A percentile compares a stretch with the other conserved stretches of the same genome.
These are phyloP conservation scores for Nowickia ferox DNA, from an alignment of 2,888 invertebrate genomes.

Conservation along the genomic window DNA sequence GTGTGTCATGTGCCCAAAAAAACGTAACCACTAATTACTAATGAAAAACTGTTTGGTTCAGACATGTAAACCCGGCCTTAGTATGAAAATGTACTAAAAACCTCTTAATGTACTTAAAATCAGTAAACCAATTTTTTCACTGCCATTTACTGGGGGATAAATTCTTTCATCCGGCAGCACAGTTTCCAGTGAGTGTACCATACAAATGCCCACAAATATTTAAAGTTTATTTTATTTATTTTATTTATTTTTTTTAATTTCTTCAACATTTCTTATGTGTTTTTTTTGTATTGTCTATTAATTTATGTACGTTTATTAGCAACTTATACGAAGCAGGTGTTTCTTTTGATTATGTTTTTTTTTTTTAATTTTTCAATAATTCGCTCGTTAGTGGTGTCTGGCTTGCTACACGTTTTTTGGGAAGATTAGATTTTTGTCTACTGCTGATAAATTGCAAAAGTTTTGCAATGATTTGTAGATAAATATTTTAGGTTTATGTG, in stretches of 20 bases:
- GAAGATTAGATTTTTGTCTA: constrained; percentile 58
- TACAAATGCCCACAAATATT: constrained; percentile 31
- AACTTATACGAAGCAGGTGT: constrained; percentile 63
- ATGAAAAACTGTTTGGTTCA: too few relatives aligned
- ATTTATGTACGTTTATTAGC: constrained; percentile 69
- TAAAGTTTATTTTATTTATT: not conserved
- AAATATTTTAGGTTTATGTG: constrained; percentile 12
- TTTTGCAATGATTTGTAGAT: constrained; percentile 65
- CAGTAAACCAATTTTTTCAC: too few relatives aligned
- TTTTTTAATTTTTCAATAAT: constrained; percentile 27
- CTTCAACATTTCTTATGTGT: not conserved
- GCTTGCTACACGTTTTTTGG: constrained; percentile 9
- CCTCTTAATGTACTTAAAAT: too few relatives aligned
- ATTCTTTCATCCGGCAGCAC: too few relatives aligned
- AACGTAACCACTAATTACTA: too few relatives aligned
- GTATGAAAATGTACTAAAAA: too few relatives aligned
- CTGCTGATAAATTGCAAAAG: constrained; percentile 50
- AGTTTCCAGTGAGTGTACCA: not conserved
- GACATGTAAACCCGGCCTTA: too few relatives aligned
- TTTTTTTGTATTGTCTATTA: constrained; percentile 56
- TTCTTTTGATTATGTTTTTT: constrained; percentile 25
- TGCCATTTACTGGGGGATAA: too few relatives aligned
- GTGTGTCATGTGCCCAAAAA: too few relatives aligned
- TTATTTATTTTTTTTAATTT: not conserved
- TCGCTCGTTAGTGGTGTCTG: constrained; percentile 3